Base-by-base conservation (phyloP, 1,140 invertebrate genomes). In the Saccostrea cuccullata region DNA sequence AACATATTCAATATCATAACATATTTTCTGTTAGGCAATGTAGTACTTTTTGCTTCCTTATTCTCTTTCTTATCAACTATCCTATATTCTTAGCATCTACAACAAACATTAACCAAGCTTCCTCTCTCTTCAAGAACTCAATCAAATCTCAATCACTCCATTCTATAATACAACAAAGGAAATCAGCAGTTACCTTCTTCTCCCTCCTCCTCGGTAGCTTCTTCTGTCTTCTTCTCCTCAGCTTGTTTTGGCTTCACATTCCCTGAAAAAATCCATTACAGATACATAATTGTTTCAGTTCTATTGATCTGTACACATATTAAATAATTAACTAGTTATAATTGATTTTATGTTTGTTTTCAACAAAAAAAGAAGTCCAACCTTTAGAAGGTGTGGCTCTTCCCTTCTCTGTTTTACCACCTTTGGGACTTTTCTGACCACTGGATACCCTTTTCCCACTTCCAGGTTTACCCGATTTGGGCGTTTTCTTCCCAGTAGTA, bases 161-260 rank as follows among this genome's bases (percentile, higher is more conserved):
- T 47, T 47, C 47, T 47, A 8, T 9, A 77, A 82, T 1, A 58
- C 26, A 85, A 17, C 2, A 73, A 55, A 77, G 11, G 13, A 47
- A 56, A n/a, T 26, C n/a, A 17, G 20, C 73, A 36, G 30, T 58
- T 67, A 90, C 90, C 88, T 85, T 86, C 89, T 15, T 91, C 87
- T 82, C 86, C 89, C 26, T 77, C 56, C 4, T 56, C 90, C 56
- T 90, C 90, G 40, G 77, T 85, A 30, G 91, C 89, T 58, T 90
- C 90, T 58, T 90, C 90, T n/a, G 47, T 58, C 23, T 91, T 91
- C 36, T 88, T 67, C 64, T 90, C 91, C 55, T 91, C 91, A 60
- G 88, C 89, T 47, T 87, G 87, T 83, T 88, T 88, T 89, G 82
- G 40, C 55, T 85, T 64, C 30, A 20, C 55, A 56, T 85, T 85